A percentile compares a stretch with the other conserved stretches of the same genome.
These are phyloP conservation scores for Halictus ligatus DNA, from an alignment of 2,888 invertebrate genomes.

Conservation along the genomic window DNA sequence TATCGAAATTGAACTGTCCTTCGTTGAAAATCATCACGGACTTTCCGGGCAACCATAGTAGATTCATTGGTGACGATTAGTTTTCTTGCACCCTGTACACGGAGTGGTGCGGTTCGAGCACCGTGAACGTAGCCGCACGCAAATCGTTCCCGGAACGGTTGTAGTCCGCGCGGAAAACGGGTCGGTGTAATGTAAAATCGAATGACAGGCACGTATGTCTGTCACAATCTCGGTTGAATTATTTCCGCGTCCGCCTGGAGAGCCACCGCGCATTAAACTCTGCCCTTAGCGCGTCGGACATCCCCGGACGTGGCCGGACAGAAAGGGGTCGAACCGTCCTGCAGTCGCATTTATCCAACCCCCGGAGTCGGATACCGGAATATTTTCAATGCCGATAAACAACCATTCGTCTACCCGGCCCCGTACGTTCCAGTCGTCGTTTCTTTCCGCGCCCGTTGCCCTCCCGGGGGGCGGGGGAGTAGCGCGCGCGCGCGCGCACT, in stretches of 20 bases:
- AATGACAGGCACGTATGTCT: conserved; percentile 39
- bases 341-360: conserved; percentile 58
- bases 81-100: not conserved
- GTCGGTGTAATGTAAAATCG: conserved; percentile 25
- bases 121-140: not conserved
- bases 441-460: conserved; percentile 57
- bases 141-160: not conserved
- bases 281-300: conserved; percentile 54
- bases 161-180: not conserved
- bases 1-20: too few relatives aligned
- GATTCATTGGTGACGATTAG: not conserved
- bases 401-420: conserved; percentile 69
- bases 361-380: conserved; percentile 53
- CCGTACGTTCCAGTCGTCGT: conserved; percentile 32
- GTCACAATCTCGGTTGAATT: conserved; percentile 61
- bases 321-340: conserved; percentile 48
- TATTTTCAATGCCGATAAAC: conserved; percentile 74
- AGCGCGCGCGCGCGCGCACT: too few relatives aligned
- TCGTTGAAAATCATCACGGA: too few relatives aligned
- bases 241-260: conserved; percentile 48
- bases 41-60: too few relatives aligned
- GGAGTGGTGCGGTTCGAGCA: not conserved
- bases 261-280: conserved; percentile 60
- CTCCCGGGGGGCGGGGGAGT: not conserved
- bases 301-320: conserved; percentile 32